A percentile compares a stretch with the other conserved stretches of the same genome.
These are phyloP conservation scores for Brachionus calyciflorus DNA, from an alignment of 1,140 invertebrate genomes.

Conservation along the genomic window DNA sequence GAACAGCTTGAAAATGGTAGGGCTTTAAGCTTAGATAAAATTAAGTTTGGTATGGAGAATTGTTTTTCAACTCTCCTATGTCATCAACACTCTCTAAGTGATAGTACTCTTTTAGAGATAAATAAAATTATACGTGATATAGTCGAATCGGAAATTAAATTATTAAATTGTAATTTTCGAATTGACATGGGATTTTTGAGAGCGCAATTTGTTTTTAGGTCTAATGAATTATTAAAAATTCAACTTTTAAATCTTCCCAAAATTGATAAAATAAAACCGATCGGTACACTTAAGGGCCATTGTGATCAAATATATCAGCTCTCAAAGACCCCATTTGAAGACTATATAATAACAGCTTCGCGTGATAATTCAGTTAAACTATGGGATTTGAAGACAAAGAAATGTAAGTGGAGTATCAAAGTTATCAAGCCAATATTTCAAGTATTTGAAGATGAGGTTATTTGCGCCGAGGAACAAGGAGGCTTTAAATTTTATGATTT, in stretches of 20 bases:
- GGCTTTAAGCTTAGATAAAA: no score
- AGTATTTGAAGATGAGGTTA: not conserved
- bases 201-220: not conserved
- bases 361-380: conserved; percentile 9
- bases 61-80: no score
- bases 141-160: not conserved
- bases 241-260: not conserved
- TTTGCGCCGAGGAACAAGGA: not conserved
- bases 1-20: not conserved
- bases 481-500: not conserved
- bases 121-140: not conserved
- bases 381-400: conserved; percentile 8
- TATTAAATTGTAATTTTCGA: not conserved
- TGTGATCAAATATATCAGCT: not conserved
- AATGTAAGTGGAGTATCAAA: not conserved
- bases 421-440: not conserved
- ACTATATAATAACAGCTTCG: not conserved
- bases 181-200: not conserved
- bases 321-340: no score
- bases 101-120: not conserved
- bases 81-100: no score
- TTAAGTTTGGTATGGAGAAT: no score
- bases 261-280: not conserved
- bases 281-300: not conserved
- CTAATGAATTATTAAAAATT: not conserved